phyloP scores from a whole-genome alignment of 2,797 vertebrate species.

The Chrysocyon brachyurus region DNA sequence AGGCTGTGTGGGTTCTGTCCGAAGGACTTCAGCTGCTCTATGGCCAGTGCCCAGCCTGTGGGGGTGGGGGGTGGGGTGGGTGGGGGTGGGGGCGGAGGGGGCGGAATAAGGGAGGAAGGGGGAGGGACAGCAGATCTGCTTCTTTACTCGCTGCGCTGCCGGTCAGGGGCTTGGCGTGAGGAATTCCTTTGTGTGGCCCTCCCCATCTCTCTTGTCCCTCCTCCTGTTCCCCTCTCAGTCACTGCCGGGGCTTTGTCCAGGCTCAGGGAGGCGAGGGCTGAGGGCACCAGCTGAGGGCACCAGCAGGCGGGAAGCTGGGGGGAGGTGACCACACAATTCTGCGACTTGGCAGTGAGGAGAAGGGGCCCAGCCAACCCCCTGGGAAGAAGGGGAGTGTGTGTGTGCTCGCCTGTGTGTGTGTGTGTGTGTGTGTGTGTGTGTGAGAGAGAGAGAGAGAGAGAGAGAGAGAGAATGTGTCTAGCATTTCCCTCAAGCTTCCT shows the following conservation, averaged over 20 bases:
- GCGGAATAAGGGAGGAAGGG: neutral
- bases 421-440: neutral
- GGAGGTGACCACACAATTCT: conserved; percentile 76
- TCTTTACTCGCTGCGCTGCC: neutral
- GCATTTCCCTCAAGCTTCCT: conserved; percentile 24
- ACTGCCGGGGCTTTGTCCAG: conserved; percentile 78
- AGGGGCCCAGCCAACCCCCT: conserved; percentile 65
- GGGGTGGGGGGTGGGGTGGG: neutral
- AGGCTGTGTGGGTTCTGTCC: conserved; percentile 61
- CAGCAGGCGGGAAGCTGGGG: conserved; percentile 58
- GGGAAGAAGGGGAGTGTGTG: neutral
- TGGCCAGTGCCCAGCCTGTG: neutral
- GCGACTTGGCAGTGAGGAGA: conserved; percentile 70
- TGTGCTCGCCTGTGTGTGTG: neutral
- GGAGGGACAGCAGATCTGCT: conserved; percentile 58
- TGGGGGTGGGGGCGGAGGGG: neutral
- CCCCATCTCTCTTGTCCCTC: conserved; percentile 74
- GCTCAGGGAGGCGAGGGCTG: conserved; percentile 72
- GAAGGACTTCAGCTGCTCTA: conserved; percentile 24
- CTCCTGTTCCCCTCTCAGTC: conserved; percentile 71
- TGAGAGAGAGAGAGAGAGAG: neutral
- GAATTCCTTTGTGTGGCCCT: conserved; percentile 82
- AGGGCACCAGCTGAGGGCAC: conserved; percentile 45
- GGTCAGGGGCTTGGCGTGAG: conserved; percentile 66
- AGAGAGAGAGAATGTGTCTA: neutral